Conservation (phyloP, 2,797 vertebrate genomes). For the Halcyon leucocephala region DNA sequence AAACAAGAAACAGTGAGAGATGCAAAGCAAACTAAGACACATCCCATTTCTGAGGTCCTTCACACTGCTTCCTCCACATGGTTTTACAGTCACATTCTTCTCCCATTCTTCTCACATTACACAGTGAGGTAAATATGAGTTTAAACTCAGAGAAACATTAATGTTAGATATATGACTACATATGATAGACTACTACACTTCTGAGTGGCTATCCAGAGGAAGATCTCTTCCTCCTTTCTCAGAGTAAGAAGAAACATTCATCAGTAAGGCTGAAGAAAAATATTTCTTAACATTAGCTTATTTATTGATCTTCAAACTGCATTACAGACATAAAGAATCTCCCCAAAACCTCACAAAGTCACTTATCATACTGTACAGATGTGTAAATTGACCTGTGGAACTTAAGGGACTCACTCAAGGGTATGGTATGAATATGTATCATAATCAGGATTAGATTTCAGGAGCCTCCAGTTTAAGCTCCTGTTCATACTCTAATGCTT, state of each 20-base stretch:
- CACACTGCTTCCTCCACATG: fast-evolving
- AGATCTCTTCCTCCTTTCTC: neutral
- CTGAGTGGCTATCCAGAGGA: neutral
- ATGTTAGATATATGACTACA: neutral
- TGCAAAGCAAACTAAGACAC: neutral
- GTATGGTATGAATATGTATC: neutral
- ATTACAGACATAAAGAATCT: neutral
- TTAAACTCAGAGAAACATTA: neutral
- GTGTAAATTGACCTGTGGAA: neutral
- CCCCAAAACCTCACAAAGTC: neutral
- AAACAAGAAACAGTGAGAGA: neutral
- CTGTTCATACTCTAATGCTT: neutral
- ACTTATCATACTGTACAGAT: neutral
- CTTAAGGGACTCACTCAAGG: neutral
- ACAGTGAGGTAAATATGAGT: neutral
- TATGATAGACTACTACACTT: neutral
- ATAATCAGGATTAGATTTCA: neutral
- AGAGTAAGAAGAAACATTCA: neutral
- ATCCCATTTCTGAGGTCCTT: neutral
- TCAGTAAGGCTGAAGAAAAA: fast-evolving
- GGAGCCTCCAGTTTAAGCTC: neutral
- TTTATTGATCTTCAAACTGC: neutral
- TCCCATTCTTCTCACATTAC: neutral
- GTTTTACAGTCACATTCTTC: neutral
- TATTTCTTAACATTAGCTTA: neutral